Percentiles rank a stretch among this genome's conserved stretches.
These are phyloP conservation scores for Hetaerina titia DNA, from an alignment of 2,888 invertebrate genomes.

Conservation along the genomic window DNA sequence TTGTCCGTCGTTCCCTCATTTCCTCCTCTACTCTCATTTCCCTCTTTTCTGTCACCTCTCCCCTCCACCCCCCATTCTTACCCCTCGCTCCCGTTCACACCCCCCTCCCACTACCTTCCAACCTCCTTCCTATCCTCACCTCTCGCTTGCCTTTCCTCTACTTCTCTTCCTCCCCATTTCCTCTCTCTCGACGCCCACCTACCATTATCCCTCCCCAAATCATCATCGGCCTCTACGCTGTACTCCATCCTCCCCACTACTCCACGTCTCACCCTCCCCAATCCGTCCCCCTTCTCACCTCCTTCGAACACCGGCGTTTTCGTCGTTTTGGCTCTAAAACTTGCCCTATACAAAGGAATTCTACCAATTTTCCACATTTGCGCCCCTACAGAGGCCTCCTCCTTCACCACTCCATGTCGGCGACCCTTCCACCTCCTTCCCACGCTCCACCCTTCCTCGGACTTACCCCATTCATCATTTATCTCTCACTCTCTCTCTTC, in stretches of 20 bases:
- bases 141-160: not conserved
- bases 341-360: constrained; percentile 3
- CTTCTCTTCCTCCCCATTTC: not conserved
- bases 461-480: not conserved
- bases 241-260: not conserved
- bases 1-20: not conserved
- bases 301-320: constrained; percentile 38
- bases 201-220: not conserved
- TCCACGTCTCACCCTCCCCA: not conserved
- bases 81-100: not conserved
- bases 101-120: not conserved
- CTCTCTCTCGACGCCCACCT: not conserved
- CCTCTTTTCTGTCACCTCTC: not conserved
- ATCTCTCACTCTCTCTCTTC: not conserved
- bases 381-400: constrained; percentile 11
- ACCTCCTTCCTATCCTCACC: not conserved
- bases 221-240: no score
- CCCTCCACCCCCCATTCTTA: constrained; percentile 9
- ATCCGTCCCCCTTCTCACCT: not conserved
- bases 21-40: not conserved
- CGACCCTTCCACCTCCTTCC: not conserved
- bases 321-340: not conserved
- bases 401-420: not conserved
- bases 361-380: constrained; percentile 56
- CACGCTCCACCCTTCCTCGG: not conserved